Conservation (phyloP, 2,888 invertebrate genomes). For the Agrochola litura region DNA sequence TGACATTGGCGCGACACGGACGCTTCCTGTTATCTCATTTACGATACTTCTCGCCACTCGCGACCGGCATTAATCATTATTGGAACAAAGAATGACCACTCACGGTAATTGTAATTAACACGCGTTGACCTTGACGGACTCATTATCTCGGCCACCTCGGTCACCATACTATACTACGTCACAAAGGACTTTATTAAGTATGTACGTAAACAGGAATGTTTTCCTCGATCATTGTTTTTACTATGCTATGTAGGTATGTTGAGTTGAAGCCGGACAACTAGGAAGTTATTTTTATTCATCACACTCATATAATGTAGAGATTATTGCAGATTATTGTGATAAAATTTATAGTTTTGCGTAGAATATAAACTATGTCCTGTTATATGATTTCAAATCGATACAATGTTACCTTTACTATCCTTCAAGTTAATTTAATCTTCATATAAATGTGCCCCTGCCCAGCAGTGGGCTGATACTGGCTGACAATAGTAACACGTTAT, state of each 20-base stretch:
- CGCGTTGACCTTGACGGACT: constrained; percentile 80
- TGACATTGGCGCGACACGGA: constrained; percentile 87
- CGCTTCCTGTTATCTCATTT: constrained; percentile 90
- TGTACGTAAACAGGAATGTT: constrained; percentile 82
- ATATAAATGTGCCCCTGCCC: not conserved
- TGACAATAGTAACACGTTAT: not conserved
- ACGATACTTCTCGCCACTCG: constrained; percentile 85
- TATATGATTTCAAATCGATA: constrained; percentile 16
- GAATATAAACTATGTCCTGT: constrained; percentile 13
- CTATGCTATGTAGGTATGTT: constrained; percentile 74
- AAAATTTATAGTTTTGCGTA: constrained; percentile 23
- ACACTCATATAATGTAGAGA: constrained; percentile 42
- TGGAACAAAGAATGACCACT: constrained; percentile 91
- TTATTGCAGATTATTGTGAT: constrained; percentile 45
- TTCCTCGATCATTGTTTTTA: constrained; percentile 85
- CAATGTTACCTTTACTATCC: not conserved
- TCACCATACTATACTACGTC: constrained; percentile 79
- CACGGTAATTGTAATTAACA: constrained; percentile 90
- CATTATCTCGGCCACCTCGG: constrained; percentile 81
- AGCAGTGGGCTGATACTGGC: not conserved
- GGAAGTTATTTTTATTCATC: constrained; percentile 72
- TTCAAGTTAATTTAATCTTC: constrained; percentile 5
- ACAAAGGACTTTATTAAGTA: constrained; percentile 84
- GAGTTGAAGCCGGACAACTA: constrained; percentile 70
- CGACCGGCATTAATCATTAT: constrained; percentile 89